Percentiles rank a stretch among this genome's conserved stretches.
These are phyloP conservation scores for Automeris io DNA, from an alignment of 2,888 invertebrate genomes.

Conservation along the genomic window DNA sequence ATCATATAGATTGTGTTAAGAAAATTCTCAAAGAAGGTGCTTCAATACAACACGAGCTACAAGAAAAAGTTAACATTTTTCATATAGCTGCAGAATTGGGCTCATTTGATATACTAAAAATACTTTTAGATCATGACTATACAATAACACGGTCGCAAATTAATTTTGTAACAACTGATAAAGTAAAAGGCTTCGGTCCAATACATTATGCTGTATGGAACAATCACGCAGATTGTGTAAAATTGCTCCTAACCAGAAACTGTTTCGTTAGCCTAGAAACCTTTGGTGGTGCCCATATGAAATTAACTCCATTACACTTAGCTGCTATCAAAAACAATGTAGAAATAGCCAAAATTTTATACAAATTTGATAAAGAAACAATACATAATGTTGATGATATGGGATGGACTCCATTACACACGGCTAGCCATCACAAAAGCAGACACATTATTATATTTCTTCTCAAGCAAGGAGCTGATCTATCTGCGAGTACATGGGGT, in stretches of 20 bases:
- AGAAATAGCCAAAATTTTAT: conserved; percentile 37
- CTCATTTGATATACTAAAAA: conserved; percentile 59
- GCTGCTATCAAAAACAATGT: conserved; percentile 46
- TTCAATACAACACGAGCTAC: conserved; percentile 18
- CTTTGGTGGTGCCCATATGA: conserved; percentile 17
- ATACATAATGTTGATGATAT: conserved; percentile 31
- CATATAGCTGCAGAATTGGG: conserved; percentile 45
- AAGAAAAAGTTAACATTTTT: conserved; percentile 9
- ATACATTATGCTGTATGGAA: conserved; percentile 17
- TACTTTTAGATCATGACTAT: conserved; percentile 57
- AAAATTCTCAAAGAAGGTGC: conserved; percentile 52
- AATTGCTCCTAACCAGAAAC: conserved; percentile 25
- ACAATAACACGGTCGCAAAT: conserved; percentile 30
- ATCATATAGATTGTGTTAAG: conserved; percentile 44
- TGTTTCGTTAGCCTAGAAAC: conserved; percentile 6
- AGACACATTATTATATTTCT: conserved; percentile 13
- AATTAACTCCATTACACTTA: conserved; percentile 45
- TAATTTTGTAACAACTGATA: conserved; percentile 24
- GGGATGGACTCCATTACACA: conserved; percentile 31
- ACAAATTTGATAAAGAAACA: conserved; percentile 37
- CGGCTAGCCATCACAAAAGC: conserved; percentile 55
- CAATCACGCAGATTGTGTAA: conserved; percentile 29
- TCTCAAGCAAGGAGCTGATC: conserved; percentile 12
- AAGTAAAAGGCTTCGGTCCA: conserved; percentile 15
- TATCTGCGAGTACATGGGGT: conserved; percentile 19